phyloP scores from a whole-genome alignment of 1,140 invertebrate species.

The Dufourea novaeangliae region DNA sequence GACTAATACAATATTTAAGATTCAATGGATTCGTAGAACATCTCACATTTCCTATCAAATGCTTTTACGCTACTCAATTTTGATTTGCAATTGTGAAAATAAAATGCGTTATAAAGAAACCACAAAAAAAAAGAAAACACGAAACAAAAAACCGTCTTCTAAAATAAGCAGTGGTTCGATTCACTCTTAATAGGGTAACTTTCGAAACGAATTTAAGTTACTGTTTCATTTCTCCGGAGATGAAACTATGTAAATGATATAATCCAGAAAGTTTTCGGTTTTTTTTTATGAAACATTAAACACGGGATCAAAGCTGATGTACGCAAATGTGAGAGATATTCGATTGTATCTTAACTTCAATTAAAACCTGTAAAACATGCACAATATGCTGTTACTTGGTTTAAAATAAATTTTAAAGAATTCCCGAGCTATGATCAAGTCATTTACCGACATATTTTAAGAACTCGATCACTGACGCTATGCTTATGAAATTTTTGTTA shows the following conservation, averaged over 20 bases:
- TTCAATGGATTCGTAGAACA: background rate
- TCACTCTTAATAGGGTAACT: slow-evolving; percentile 32
- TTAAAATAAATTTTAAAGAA: slow-evolving; percentile 10
- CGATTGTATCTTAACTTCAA: background rate
- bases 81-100: slow-evolving; percentile 4
- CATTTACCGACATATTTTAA: background rate
- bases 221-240: background rate
- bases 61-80: slow-evolving; percentile 17
- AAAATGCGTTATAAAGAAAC: background rate
- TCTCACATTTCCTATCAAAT: slow-evolving; percentile 5
- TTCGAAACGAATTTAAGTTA: slow-evolving; percentile 30
- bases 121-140: background rate
- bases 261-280: background rate
- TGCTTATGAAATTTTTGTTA: too few species aligned
- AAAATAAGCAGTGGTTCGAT: slow-evolving; percentile 1
- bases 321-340: background rate
- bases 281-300: slow-evolving; percentile 16
- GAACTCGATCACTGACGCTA: background rate
- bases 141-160: background rate
- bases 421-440: background rate
- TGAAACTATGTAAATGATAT: background rate
- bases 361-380: background rate
- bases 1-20: background rate
- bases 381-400: background rate
- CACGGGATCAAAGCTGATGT: slow-evolving; percentile 16